These are phyloP conservation scores for Echiichthys vipera DNA, from an alignment of 2,797 vertebrate species.

Conservation along the genomic window DNA sequence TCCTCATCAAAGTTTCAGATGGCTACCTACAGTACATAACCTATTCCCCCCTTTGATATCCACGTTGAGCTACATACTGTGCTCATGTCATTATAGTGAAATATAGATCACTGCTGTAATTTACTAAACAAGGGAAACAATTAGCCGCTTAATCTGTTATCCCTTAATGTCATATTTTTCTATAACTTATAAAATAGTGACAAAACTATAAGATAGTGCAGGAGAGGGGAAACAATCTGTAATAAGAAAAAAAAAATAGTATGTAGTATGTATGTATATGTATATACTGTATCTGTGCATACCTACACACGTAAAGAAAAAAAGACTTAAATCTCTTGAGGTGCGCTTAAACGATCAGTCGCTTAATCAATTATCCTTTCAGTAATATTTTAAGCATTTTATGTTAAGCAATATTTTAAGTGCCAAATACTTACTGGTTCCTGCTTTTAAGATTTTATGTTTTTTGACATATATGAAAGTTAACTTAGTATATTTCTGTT, in stretches of 20 bases:
- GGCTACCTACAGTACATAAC: background rate
- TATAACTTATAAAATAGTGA: too few species aligned
- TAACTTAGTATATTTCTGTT: background rate
- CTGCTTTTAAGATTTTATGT: background rate
- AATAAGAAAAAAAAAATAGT: too few species aligned
- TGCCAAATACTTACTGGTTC: background rate
- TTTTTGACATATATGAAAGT: background rate
- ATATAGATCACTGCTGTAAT: background rate
- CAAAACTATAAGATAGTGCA: too few species aligned
- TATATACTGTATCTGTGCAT: too few species aligned
- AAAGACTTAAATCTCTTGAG: too few species aligned
- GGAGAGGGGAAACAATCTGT: too few species aligned
- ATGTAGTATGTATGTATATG: too few species aligned
- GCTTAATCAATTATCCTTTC: fast-evolving
- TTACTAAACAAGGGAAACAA: too few species aligned
- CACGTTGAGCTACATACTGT: background rate
- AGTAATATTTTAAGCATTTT: background rate
- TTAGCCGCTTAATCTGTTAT: background rate
- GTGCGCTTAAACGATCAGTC: background rate
- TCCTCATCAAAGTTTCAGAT: background rate
- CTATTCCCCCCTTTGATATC: background rate
- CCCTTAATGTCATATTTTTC: background rate
- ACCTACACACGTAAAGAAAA: too few species aligned
- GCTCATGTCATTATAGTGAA: background rate
- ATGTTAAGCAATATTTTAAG: too few species aligned